phyloP scores from a whole-genome alignment of 2,888 invertebrate genomes.

The Nomada goodeniana region DNA sequence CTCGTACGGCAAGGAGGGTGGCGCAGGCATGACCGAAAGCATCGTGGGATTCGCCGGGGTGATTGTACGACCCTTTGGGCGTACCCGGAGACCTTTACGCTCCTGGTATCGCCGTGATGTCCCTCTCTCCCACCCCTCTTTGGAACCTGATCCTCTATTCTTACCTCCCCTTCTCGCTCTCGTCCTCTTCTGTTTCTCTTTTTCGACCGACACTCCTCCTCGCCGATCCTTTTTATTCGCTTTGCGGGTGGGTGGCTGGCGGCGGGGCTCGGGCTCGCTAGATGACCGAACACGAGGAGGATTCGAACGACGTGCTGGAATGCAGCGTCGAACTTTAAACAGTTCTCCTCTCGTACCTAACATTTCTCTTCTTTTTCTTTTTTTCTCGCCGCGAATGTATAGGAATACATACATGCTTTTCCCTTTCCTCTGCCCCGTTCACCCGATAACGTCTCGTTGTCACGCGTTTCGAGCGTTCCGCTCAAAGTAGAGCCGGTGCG shows the following conservation, averaged over 20 bases:
- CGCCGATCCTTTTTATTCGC: constrained; percentile 45
- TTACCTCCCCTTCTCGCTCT: constrained; percentile 18
- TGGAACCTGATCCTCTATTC: constrained; percentile 24
- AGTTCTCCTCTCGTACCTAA: neutral
- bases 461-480: too few relatives aligned
- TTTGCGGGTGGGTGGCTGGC: constrained; percentile 48
- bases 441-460: too few relatives aligned
- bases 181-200: constrained; percentile 3
- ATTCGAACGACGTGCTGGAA: constrained; percentile 57
- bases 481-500: too few relatives aligned
- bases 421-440: neutral
- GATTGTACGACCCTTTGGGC: constrained; percentile 68
- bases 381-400: constrained; percentile 8
- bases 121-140: constrained; percentile 14
- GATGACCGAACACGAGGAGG: constrained; percentile 45
- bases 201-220: constrained; percentile 12
- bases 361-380: neutral
- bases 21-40: constrained; percentile 49
- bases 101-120: constrained; percentile 64
- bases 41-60: constrained; percentile 59
- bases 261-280: constrained; percentile 35
- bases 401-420: neutral
- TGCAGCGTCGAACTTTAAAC: constrained; percentile 22
- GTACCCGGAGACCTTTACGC: constrained; percentile 62
- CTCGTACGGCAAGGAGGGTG: constrained; percentile 46